phyloP scores from a whole-genome alignment of 1,140 invertebrate species.

The Drosophila carrolli region DNA sequence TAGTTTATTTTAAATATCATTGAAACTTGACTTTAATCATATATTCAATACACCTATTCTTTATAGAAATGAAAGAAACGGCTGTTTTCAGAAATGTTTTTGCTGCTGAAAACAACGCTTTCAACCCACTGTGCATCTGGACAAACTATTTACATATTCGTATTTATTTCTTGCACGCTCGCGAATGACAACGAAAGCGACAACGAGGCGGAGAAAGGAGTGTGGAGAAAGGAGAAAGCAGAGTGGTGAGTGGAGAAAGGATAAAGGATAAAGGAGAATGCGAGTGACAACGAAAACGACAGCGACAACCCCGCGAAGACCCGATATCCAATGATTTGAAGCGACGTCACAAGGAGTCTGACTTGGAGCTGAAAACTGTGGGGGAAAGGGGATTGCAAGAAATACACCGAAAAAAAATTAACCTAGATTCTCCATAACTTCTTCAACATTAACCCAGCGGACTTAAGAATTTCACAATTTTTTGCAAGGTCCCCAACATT shows the following conservation, averaged over 20 bases:
- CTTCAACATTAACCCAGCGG: no score
- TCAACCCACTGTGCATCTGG: slow-evolving; percentile 51
- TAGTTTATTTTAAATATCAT: no score
- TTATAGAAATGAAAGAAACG: no score
- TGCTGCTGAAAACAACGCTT: not conserved
- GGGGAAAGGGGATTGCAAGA: not conserved
- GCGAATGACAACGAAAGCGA: slow-evolving; percentile 29
- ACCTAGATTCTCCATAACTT: no score
- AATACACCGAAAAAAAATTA: not conserved
- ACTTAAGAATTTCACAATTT: no score
- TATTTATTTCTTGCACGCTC: slow-evolving; percentile 71
- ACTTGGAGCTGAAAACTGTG: slow-evolving; percentile 11
- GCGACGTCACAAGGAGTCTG: slow-evolving; percentile 36
- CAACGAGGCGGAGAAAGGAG: slow-evolving; percentile 5
- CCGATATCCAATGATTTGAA: slow-evolving; percentile 43
- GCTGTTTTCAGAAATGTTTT: no score
- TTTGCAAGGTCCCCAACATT: no score
- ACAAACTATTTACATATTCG: slow-evolving; percentile 64
- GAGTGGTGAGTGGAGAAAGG: not conserved
- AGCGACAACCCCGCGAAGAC: slow-evolving; percentile 25
- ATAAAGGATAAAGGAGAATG: slow-evolving; percentile 2
- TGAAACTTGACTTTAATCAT: no score
- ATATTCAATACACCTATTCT: no score
- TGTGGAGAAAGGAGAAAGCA: slow-evolving; percentile 3
- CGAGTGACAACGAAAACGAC: slow-evolving; percentile 29